Evolutionary conservation across 2,113 vertebrate genomes (phyloP).

Genomic region (Epinephelus moara): DNA sequence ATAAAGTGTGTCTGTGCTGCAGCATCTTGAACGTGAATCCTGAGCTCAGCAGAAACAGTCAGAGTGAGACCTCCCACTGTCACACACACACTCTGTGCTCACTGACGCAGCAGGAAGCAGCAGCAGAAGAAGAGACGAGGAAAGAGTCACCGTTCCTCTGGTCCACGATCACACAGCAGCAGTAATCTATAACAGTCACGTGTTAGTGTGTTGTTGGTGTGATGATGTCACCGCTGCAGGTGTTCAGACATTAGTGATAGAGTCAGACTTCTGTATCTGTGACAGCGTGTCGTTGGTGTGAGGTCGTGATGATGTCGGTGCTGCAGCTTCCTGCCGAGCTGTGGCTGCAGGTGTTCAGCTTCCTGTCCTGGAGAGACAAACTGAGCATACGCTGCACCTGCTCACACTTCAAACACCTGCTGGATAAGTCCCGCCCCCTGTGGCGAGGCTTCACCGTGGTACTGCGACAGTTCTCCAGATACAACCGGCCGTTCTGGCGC

Average conservation of each 20-base stretch:
- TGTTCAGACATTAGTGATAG: slow-evolving; percentile 35
- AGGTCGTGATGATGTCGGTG: slow-evolving; percentile 12
- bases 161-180: neutral
- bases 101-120: slow-evolving; percentile 10
- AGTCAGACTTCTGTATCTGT: neutral
- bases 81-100: neutral
- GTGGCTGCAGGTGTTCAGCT: slow-evolving; percentile 68
- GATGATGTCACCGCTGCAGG: slow-evolving; percentile 34
- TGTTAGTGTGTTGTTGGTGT: no score
- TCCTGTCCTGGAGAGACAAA: slow-evolving; percentile 64
- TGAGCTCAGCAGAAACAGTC: neutral
- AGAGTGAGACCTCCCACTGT: neutral
- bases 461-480: slow-evolving; percentile 37
- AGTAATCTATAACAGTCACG: neutral
- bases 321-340: slow-evolving; percentile 55
- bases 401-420: slow-evolving; percentile 40
- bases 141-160: neutral
- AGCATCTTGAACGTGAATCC: neutral
- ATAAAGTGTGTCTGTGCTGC: neutral
- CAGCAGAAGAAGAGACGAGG: neutral
- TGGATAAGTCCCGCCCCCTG: slow-evolving; percentile 54
- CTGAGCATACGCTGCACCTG: slow-evolving; percentile 60
- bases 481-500: slow-evolving; percentile 58
- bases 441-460: slow-evolving; percentile 62
- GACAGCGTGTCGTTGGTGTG: neutral